phyloP scores from a whole-genome alignment of 2,797 vertebrate species.

The Gorsachius magnificus region DNA sequence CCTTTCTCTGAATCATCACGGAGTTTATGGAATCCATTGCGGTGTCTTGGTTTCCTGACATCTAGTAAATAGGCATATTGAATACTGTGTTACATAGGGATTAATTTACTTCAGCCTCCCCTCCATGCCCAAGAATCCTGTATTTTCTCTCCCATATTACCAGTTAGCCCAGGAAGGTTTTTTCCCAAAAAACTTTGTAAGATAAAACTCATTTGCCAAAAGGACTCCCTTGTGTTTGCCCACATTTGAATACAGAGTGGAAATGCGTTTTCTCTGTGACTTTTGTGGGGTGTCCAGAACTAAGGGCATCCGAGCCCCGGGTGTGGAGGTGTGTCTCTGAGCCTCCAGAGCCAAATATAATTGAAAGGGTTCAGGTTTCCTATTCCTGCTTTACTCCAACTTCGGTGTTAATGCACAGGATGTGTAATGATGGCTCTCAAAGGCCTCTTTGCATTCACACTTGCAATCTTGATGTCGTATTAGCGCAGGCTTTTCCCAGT shows the following conservation, averaged over 20 bases:
- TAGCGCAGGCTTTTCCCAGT: not conserved
- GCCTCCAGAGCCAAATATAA: not conserved
- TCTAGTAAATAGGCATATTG: not conserved
- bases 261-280: not conserved
- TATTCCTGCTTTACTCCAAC: not conserved
- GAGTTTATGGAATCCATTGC: not conserved
- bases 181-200: not conserved
- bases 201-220: not conserved
- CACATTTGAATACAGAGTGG: not conserved
- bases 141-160: not conserved
- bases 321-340: not conserved
- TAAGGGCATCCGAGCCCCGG: not conserved
- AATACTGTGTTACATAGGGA: not conserved
- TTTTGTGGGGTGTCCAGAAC: not conserved
- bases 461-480: not conserved
- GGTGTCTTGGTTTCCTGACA: not conserved
- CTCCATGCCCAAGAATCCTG: not conserved
- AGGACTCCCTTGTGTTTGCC: not conserved
- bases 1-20: not conserved
- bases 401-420: not conserved
- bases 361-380: not conserved
- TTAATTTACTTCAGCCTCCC: not conserved
- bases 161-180: not conserved
- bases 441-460: conserved; percentile 12
- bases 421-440: not conserved